A percentile compares a stretch with the other conserved stretches of the same genome.
Evolutionary conservation across 2,888 invertebrate genomes (phyloP).

Genomic region (Pseudococcus jackbeardsleyi): DNA sequence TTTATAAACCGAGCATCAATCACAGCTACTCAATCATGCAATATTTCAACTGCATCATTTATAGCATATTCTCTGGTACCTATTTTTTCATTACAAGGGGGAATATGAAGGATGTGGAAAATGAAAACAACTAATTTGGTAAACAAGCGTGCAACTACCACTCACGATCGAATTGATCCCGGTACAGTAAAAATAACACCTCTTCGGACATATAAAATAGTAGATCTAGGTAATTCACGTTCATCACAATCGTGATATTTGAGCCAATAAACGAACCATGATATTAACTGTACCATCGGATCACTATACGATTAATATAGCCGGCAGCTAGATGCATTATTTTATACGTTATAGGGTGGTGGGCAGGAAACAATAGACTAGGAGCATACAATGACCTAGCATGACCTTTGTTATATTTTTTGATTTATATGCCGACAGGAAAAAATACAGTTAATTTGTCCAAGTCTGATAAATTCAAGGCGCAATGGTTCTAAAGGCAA

Average conservation of each 20-base stretch:
- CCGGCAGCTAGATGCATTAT: not conserved
- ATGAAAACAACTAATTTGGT: no score
- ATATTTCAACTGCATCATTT: no score
- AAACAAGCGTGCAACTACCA: no score
- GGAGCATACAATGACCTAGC: constrained; percentile 46
- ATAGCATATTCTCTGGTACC: no score
- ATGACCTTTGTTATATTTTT: constrained; percentile 56
- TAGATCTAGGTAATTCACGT: not conserved
- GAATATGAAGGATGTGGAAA: no score
- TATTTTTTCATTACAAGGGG: no score
- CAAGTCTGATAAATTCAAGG: constrained; percentile 46
- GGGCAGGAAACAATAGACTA: constrained; percentile 36
- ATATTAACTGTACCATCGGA: constrained; percentile 9
- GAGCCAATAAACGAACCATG: not conserved
- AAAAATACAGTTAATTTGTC: constrained; percentile 57
- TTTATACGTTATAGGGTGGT: not conserved
- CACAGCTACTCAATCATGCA: no score
- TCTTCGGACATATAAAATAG: not conserved
- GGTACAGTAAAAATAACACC: no score
- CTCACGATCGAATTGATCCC: no score
- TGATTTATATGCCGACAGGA: constrained; percentile 48
- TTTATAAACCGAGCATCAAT: no score
- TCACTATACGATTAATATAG: constrained; percentile 12
- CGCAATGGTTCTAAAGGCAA: not conserved
- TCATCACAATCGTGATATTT: not conserved